phyloP scores from a whole-genome alignment of 2,113 vertebrate genomes.

The Puma concolor region DNA sequence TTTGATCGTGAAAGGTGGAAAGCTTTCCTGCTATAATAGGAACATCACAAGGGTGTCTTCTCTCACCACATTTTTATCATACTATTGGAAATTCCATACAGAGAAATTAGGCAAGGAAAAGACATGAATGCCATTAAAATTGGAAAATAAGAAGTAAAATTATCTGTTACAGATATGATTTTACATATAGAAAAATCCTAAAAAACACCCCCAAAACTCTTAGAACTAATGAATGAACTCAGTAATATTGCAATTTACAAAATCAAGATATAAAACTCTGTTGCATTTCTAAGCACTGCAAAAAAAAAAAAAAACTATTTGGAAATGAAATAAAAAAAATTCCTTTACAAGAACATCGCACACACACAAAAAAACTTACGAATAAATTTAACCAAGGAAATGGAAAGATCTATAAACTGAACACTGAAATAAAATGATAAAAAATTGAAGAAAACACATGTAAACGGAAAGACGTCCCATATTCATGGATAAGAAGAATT shows the following conservation, averaged over 20 bases:
- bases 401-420: neutral
- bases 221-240: neutral
- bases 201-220: neutral
- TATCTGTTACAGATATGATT: neutral
- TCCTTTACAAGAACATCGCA: neutral
- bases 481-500: neutral
- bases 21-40: neutral
- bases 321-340: neutral
- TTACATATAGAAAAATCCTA: neutral
- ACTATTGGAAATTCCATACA: neutral
- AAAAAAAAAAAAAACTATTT: neutral
- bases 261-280: neutral
- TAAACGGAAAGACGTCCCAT: neutral
- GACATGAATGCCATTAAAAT: neutral
- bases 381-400: neutral
- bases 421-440: neutral
- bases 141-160: neutral
- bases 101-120: neutral
- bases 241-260: neutral
- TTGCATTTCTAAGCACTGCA: neutral
- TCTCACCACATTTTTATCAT: neutral
- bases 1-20: neutral
- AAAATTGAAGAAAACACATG: neutral
- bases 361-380: neutral
- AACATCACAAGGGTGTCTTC: neutral